Base-by-base conservation (phyloP, 2,113 vertebrate species). In the Sorex araneus region DNA sequence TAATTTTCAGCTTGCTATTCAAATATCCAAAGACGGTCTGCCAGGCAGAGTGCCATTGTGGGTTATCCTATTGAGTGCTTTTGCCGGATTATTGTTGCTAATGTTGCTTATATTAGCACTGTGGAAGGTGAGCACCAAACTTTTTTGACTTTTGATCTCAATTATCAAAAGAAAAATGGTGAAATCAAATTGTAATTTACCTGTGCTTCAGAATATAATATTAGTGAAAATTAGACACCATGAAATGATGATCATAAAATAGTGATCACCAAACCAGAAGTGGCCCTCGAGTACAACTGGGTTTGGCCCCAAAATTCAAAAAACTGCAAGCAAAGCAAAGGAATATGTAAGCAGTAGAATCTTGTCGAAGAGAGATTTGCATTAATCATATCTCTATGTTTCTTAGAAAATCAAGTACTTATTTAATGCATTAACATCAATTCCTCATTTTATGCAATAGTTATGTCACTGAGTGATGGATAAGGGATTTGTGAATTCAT, bases 11-110 rank as follows among this genome's bases (percentile, higher is more conserved):
- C 98, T 98, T 16, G 98, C 96, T 87, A 98, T 99, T 97, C 98
- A 99, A 92, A 97, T 99, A 86, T 99, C 98, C 8, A 99, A 99
- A 95, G 99, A 99, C 43, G 97, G 98, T 27, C 87, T 97, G 0
- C 98, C 97, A 0, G 98, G 98, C 87, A 98, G 97, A 88, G 99
- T 99, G 40, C 99, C 99, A 0, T 90, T 99, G 3, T 99, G 99
- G 99, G 99, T 99, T 74, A 99, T 99, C 89, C 98, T 99, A 63
- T 64, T 99, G 87, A 99, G 99, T 90, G 98, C 99, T 87, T 98
- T 99, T 0, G 98, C 99, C 0, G 99, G 99, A 66, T 98, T 99
- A 3, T 94, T 99, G 90, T 98, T 99, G 87, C 96, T 99, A 89
- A 98, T 98, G 30, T 98, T 99, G 43, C 99, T 99, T 87, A 99